A percentile compares a stretch with the other conserved stretches of the same genome.
Evolutionary conservation across 2,797 vertebrate genomes (phyloP).

Genomic region (Anabas testudineus): DNA sequence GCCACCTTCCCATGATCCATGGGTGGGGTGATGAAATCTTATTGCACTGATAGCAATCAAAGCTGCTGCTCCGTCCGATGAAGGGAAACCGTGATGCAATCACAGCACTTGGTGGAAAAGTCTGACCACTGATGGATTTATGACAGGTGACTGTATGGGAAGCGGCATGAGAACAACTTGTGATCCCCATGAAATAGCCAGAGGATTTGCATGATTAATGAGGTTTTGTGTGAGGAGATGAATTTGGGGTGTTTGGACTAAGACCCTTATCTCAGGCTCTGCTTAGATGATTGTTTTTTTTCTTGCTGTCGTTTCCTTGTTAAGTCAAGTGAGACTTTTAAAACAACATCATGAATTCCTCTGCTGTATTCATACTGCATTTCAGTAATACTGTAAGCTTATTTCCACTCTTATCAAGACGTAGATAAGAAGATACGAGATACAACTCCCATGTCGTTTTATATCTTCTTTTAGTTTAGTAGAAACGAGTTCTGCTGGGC

Average conservation of each 20-base stretch:
- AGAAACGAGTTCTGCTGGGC: no score
- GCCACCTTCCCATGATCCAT: conserved; percentile 57
- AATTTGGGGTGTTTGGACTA: conserved; percentile 1
- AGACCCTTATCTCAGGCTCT: background rate
- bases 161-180: conserved; percentile 15
- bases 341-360: background rate
- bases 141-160: conserved; percentile 3
- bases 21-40: conserved; percentile 59
- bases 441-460: no score
- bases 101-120: conserved; percentile 55
- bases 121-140: conserved; percentile 63
- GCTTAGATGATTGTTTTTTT: conserved; percentile 2
- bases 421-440: no score
- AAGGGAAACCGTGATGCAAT: conserved; percentile 75
- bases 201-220: conserved; percentile 66
- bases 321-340: conserved; percentile 9
- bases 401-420: no score
- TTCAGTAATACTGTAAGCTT: background rate
- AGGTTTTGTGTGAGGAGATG: conserved; percentile 6
- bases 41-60: conserved; percentile 62
- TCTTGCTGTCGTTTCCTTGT: conserved; percentile 22
- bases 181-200: conserved; percentile 29
- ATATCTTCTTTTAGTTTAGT: no score
- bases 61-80: conserved; percentile 42
- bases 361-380: background rate